These are phyloP conservation scores for Echinometra lucunter DNA, from an alignment of 53 echinoderm and acorn worm species.

Conservation along the genomic window DNA sequence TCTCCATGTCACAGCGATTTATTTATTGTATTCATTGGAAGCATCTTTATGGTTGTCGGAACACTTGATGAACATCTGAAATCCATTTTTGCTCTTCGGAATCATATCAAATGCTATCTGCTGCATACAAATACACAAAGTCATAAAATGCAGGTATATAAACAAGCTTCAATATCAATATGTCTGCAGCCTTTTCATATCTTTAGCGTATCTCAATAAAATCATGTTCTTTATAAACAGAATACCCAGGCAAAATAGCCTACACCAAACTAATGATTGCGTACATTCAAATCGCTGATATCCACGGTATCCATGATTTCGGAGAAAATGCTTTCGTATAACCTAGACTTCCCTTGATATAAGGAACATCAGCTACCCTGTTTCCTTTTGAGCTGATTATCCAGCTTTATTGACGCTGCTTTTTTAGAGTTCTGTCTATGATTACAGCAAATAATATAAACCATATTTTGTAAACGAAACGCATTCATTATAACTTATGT, in stretches of 20 bases:
- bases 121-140: not conserved
- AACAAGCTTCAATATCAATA: not conserved
- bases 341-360: too few relatives aligned
- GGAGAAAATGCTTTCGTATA: not conserved
- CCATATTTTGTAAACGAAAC: too few relatives aligned
- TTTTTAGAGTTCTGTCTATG: not conserved
- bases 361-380: not conserved
- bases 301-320: not conserved
- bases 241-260: not conserved
- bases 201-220: not conserved
- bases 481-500: not conserved
- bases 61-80: slow-evolving; percentile 14
- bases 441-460: not conserved
- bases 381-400: not conserved
- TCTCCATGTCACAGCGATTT: slow-evolving; percentile 13
- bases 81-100: not conserved
- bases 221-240: not conserved
- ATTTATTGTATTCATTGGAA: slow-evolving; percentile 37
- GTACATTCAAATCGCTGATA: not conserved
- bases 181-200: not conserved
- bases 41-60: slow-evolving; percentile 31
- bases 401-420: not conserved
- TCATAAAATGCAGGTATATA: not conserved
- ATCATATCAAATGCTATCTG: slow-evolving; percentile 4
- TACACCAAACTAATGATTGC: not conserved